Percentiles rank a stretch among this genome's conserved stretches.
Conservation (phyloP, 2,113 vertebrate species). For the Plectropomus leopardus region DNA sequence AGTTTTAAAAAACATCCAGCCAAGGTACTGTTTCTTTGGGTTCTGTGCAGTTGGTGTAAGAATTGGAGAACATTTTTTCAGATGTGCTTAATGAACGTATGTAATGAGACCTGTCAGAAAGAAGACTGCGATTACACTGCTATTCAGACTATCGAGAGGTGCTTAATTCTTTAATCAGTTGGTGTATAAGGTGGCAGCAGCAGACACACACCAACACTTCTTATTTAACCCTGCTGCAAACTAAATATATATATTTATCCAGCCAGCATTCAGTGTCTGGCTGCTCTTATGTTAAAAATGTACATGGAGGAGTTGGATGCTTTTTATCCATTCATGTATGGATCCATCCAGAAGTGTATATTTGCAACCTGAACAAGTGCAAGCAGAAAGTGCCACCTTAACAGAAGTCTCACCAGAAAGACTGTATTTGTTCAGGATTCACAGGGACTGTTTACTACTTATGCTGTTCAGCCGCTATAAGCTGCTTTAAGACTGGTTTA, state of each 20-base stretch:
- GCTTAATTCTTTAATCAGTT: background rate
- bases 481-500: no score
- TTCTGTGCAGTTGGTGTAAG: background rate
- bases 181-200: background rate
- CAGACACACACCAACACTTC: background rate
- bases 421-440: background rate
- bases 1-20: background rate
- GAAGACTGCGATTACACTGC: background rate
- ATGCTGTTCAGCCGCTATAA: background rate
- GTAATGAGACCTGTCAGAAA: background rate
- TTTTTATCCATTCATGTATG: background rate
- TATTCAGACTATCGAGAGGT: background rate
- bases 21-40: background rate
- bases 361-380: background rate
- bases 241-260: background rate
- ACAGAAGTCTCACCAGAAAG: background rate
- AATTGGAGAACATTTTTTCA: background rate
- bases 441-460: background rate
- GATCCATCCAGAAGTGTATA: background rate
- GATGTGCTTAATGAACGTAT: background rate
- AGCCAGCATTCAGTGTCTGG: background rate
- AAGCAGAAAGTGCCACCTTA: background rate
- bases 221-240: background rate
- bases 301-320: background rate
- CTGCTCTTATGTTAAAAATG: background rate